These are phyloP conservation scores for Athalia circularis DNA, from an alignment of 2,888 invertebrate genomes.

Conservation along the genomic window DNA sequence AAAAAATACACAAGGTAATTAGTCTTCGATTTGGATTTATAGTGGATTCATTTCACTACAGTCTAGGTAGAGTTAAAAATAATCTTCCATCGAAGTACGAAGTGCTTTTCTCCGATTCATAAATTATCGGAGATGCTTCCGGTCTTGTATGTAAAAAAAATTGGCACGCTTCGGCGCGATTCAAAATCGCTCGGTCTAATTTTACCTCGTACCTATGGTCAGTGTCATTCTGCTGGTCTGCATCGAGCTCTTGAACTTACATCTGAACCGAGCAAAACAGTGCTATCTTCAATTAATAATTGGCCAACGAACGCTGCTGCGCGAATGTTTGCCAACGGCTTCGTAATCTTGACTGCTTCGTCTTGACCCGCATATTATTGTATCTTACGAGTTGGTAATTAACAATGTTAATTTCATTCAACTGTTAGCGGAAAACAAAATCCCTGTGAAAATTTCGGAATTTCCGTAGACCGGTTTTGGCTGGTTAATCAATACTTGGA, in stretches of 20 bases:
- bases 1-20: conserved; percentile 22
- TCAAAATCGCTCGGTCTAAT: conserved; percentile 1
- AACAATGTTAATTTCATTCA: too few species aligned
- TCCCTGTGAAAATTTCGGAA: too few species aligned
- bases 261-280: neutral
- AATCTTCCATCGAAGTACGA: neutral
- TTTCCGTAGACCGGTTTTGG: too few species aligned
- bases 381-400: neutral
- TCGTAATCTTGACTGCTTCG: too few species aligned
- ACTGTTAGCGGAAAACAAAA: too few species aligned
- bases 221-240: conserved; percentile 19
- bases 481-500: too few species aligned
- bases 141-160: too few species aligned
- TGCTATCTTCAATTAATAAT: conserved; percentile 18
- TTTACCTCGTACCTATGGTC: conserved; percentile 23
- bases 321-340: too few species aligned
- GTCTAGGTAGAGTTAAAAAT: too few species aligned
- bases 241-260: conserved; percentile 31
- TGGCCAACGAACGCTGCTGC: neutral
- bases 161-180: too few species aligned
- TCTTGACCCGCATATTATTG: neutral
- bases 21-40: neutral
- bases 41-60: neutral
- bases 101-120: neutral
- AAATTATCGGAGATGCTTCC: neutral